Percentiles rank a stretch among this genome's conserved stretches.
These are phyloP conservation scores for Tolypeutes matacus DNA, from an alignment of 2,797 vertebrate species.

Conservation along the genomic window DNA sequence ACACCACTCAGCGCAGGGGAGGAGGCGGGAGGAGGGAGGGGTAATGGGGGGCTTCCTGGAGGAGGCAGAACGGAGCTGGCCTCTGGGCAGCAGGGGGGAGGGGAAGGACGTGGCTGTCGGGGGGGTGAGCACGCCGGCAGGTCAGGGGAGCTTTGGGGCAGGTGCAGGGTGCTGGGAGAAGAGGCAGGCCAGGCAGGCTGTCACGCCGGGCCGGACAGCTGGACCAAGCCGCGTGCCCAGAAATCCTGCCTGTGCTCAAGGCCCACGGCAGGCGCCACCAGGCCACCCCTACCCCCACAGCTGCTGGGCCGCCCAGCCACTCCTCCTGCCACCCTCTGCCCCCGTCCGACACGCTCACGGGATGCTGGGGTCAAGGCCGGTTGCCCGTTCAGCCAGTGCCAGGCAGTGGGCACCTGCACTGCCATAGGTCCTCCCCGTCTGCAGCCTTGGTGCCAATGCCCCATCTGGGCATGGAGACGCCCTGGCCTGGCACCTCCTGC, in stretches of 20 bases:
- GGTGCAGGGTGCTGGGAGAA: neutral
- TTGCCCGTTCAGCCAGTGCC: neutral
- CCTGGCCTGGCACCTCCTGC: too few relatives aligned
- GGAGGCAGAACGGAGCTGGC: neutral
- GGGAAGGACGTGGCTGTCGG: neutral
- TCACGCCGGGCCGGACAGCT: rapidly evolving
- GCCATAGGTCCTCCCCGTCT: neutral
- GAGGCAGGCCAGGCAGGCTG: neutral
- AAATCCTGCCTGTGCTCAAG: neutral
- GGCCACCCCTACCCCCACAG: neutral
- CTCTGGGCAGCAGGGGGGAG: neutral
- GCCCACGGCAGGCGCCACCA: neutral
- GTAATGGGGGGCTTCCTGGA: neutral
- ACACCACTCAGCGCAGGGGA: neutral
- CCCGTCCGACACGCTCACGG: neutral
- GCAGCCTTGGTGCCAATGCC: neutral
- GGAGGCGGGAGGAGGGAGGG: rapidly evolving
- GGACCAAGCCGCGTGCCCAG: neutral
- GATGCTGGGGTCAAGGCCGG: rapidly evolving
- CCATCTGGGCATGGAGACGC: rapidly evolving
- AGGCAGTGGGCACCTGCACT: rapidly evolving
- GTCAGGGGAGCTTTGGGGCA: neutral
- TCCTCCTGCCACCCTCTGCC: neutral
- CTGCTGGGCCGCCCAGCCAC: rapidly evolving
- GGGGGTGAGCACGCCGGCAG: neutral